phyloP scores from a whole-genome alignment of 1,140 invertebrate genomes.

The Lepidurus packardi region DNA sequence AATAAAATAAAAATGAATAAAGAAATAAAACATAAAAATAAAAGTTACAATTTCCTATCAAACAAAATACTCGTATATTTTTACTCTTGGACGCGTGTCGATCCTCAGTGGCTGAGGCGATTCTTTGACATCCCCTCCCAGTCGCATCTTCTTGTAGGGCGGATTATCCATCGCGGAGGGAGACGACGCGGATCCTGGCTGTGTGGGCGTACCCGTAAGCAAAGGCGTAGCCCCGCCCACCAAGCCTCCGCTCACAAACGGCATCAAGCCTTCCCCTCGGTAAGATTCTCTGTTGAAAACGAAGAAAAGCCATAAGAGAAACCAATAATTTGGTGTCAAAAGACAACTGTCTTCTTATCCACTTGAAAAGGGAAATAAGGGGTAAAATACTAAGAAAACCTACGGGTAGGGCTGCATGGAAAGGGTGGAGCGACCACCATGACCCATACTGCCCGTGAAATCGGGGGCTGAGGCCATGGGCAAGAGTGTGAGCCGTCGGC shows the following conservation, averaged over 20 bases:
- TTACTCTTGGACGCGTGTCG: constrained; percentile 30
- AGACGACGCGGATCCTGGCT: constrained; percentile 23
- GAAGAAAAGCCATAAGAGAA: too few species aligned
- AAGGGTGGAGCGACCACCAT: constrained; percentile 28
- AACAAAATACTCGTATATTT: neutral
- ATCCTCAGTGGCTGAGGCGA: constrained; percentile 34
- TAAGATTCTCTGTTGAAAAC: neutral
- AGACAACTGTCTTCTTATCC: too few species aligned
- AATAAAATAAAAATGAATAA: neutral
- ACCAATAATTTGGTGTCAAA: too few species aligned
- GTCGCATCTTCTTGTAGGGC: constrained; percentile 25
- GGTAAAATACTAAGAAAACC: constrained; percentile 16
- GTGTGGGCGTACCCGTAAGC: constrained; percentile 23
- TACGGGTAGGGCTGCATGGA: neutral
- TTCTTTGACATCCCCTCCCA: constrained; percentile 26
- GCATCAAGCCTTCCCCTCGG: neutral
- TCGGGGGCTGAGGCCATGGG: constrained; percentile 27
- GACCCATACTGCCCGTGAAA: constrained; percentile 22
- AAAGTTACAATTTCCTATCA: neutral
- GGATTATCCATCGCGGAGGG: constrained; percentile 30
- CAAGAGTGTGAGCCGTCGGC: constrained; percentile 29
- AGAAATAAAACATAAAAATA: neutral
- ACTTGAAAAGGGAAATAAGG: neutral
- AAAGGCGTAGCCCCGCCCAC: constrained; percentile 13
- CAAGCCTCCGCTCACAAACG: neutral